These are phyloP conservation scores for Toxostoma redivivum DNA, from an alignment of 2,113 vertebrate species.

Conservation along the genomic window DNA sequence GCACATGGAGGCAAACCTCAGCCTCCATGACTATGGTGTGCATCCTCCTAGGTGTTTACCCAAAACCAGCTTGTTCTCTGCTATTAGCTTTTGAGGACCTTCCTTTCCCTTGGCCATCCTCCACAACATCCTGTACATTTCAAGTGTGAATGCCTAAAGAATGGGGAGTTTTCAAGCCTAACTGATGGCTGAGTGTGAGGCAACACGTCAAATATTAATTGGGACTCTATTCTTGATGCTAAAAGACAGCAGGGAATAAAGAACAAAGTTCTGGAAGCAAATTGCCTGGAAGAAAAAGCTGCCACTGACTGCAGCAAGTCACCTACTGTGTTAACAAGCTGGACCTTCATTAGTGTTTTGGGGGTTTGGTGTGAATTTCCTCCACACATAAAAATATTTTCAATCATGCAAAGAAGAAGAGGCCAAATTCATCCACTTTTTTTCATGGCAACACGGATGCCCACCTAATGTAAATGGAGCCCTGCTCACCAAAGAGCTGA, in stretches of 20 bases:
- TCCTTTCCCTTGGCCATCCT: background rate
- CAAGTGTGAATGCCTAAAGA: background rate
- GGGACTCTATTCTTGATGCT: background rate
- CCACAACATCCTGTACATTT: background rate
- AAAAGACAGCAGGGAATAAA: background rate
- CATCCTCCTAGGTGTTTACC: background rate
- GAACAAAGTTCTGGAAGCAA: background rate
- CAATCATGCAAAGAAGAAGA: background rate
- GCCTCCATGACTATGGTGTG: rapidly evolving
- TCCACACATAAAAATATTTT: background rate
- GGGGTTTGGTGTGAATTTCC: background rate
- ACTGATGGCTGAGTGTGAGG: background rate
- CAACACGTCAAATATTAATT: background rate
- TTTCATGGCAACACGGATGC: background rate
- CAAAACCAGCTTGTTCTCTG: background rate
- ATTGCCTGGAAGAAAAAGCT: background rate
- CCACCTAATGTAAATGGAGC: background rate
- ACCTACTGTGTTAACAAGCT: background rate
- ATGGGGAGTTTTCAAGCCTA: background rate
- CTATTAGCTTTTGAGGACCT: background rate
- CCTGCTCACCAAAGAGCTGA: background rate
- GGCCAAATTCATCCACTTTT: background rate
- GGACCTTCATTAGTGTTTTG: background rate
- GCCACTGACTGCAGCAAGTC: background rate
- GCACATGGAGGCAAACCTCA: background rate